Conservation (phyloP, 1,140 invertebrate genomes). For the Fopius arisanus region DNA sequence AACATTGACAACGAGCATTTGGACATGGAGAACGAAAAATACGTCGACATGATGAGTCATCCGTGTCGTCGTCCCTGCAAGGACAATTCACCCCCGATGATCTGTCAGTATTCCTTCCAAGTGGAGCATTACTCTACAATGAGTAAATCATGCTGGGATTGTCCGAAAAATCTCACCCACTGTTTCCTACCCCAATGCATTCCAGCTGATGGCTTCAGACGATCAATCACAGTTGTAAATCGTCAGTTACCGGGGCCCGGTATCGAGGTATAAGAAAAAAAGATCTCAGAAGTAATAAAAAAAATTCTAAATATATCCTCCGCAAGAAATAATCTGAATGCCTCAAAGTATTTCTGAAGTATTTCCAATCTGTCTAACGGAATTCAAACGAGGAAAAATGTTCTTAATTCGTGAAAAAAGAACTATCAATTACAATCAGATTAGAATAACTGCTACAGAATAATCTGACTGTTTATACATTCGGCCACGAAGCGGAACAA, state of each 20-base stretch:
- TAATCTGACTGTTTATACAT: background rate
- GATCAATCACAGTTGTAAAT: conserved; percentile 81
- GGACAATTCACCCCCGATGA: conserved; percentile 66
- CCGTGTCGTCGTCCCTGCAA: conserved; percentile 68
- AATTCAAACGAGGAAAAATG: too few relatives aligned
- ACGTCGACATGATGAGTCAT: conserved; percentile 40
- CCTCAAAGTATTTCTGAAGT: background rate
- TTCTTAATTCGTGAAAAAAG: too few relatives aligned
- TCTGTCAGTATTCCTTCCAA: conserved; percentile 75
- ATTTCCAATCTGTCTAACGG: too few relatives aligned
- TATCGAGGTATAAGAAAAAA: conserved; percentile 72
- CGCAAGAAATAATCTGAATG: background rate
- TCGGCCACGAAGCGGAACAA: background rate
- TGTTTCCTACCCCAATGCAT: conserved; percentile 83
- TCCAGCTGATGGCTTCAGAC: conserved; percentile 78
- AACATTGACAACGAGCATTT: background rate
- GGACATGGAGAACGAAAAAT: background rate
- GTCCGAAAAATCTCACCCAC: conserved; percentile 78
- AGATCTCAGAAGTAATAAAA: background rate
- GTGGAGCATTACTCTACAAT: conserved; percentile 84
- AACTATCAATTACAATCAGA: background rate
- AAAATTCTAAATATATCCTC: background rate
- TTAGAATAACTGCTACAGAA: background rate
- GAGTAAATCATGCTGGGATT: conserved; percentile 88
- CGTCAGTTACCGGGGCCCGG: conserved; percentile 85